Conservation (phyloP, 1,140 invertebrate genomes). For the Drosophila malerkotliana region DNA sequence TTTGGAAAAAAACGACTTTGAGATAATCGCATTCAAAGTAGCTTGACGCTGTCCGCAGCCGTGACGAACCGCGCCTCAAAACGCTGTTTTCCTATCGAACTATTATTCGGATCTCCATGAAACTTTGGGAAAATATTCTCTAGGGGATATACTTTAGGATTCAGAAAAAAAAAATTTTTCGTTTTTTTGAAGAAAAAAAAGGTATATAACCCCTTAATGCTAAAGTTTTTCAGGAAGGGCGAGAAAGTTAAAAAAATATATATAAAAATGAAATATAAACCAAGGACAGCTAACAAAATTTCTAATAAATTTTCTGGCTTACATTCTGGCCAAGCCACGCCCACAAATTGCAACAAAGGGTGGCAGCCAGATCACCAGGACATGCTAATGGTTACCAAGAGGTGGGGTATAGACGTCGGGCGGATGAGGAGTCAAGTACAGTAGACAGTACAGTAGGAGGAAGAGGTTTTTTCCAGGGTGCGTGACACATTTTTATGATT, state of each 20-base stretch:
- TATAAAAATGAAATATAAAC: neutral
- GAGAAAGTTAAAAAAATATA: neutral
- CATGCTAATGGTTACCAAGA: constrained; percentile 19
- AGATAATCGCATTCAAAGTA: too few species aligned
- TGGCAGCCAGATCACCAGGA: constrained; percentile 22
- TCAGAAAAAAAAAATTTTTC: too few species aligned
- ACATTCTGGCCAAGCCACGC: constrained; percentile 32
- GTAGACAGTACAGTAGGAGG: neutral
- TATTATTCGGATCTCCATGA: too few species aligned
- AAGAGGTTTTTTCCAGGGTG: constrained; percentile 13
- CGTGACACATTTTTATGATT: constrained; percentile 67
- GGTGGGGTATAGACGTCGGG: neutral
- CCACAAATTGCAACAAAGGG: constrained; percentile 23
- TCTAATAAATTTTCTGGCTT: constrained; percentile 56
- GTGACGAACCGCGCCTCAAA: too few species aligned
- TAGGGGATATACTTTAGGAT: too few species aligned
- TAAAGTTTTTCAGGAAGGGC: constrained; percentile 3
- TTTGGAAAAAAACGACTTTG: too few species aligned
- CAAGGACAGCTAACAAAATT: constrained; percentile 43
- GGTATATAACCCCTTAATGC: too few species aligned
- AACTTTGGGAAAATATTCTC: too few species aligned
- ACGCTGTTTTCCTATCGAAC: too few species aligned
- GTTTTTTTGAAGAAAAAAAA: too few species aligned
- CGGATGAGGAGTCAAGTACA: neutral
- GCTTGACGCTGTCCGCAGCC: too few species aligned